Conservation (phyloP, 2,113 vertebrate genomes). For the Cheirogaleus medius region DNA sequence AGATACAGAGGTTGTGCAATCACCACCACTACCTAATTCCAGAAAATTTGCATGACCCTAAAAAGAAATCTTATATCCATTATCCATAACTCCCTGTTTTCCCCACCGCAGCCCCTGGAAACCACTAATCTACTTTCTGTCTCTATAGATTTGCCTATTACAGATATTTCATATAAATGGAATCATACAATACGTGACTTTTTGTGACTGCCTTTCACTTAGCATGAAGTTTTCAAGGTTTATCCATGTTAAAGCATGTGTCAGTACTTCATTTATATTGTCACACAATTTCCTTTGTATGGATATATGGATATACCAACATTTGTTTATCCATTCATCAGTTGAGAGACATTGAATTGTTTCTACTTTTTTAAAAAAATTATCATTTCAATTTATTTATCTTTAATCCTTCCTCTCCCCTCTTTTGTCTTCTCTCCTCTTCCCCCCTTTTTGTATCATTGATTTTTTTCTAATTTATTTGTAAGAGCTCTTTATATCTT, state of each 20-base stretch:
- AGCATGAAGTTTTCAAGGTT: neutral
- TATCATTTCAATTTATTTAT: neutral
- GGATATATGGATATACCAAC: neutral
- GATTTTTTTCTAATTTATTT: neutral
- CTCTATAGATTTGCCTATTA: neutral
- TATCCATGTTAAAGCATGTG: neutral
- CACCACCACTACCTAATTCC: neutral
- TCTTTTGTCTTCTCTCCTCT: neutral
- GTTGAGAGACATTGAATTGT: neutral
- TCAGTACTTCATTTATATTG: neutral
- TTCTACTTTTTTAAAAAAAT: neutral
- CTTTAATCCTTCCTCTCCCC: neutral
- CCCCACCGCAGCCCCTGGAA: neutral
- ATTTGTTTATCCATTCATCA: neutral
- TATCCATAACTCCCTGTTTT: neutral
- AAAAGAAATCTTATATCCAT: neutral
- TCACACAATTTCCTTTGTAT: neutral
- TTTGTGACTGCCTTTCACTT: neutral
- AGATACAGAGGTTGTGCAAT: neutral
- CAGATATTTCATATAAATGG: neutral
- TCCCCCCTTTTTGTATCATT: neutral
- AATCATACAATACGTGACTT: neutral
- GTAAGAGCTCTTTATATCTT: neutral
- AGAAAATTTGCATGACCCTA: neutral
- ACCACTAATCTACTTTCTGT: neutral